A percentile compares a stretch with the other conserved stretches of the same genome.
Conservation (phyloP, 2,888 invertebrate species). For the Thecophora atra region DNA sequence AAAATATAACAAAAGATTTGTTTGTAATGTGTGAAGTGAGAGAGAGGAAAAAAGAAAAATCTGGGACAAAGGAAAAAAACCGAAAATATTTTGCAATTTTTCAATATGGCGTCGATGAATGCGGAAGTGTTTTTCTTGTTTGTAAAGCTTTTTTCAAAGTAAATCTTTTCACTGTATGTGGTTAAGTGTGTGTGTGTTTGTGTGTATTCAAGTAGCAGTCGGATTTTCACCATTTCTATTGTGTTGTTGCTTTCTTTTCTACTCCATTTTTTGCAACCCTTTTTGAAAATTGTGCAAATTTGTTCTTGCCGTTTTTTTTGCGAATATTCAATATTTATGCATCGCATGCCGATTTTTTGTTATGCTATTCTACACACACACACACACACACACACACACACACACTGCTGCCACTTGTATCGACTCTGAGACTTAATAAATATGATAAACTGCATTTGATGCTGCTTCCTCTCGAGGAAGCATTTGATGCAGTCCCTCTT, state of each 20-base stretch:
- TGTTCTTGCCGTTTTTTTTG: background rate
- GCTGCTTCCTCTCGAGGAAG: no score
- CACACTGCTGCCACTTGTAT: conserved; percentile 24
- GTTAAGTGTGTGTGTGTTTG: conserved; percentile 4
- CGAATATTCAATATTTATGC: conserved; percentile 13
- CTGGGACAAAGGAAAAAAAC: background rate
- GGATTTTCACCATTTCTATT: background rate
- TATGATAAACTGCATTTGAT: conserved; percentile 20
- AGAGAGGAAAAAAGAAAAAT: background rate
- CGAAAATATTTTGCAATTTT: conserved; percentile 14
- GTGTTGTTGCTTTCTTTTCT: conserved; percentile 2
- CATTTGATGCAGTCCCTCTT: no score
- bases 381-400: conserved; percentile 9
- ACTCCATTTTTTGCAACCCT: background rate
- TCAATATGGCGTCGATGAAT: conserved; percentile 25
- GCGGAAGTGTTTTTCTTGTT: background rate
- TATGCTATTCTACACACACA: background rate
- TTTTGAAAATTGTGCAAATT: background rate
- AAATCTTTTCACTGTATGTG: background rate
- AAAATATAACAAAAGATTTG: no score
- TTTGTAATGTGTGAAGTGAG: no score
- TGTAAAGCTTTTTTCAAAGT: conserved; percentile 3
- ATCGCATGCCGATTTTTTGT: conserved; percentile 5
- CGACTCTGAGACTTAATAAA: conserved; percentile 28
- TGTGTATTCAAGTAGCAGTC: background rate